A percentile compares a stretch with the other conserved stretches of the same genome.
phyloP scores from a whole-genome alignment of 2,888 invertebrate genomes.

The Halictus ligatus region DNA sequence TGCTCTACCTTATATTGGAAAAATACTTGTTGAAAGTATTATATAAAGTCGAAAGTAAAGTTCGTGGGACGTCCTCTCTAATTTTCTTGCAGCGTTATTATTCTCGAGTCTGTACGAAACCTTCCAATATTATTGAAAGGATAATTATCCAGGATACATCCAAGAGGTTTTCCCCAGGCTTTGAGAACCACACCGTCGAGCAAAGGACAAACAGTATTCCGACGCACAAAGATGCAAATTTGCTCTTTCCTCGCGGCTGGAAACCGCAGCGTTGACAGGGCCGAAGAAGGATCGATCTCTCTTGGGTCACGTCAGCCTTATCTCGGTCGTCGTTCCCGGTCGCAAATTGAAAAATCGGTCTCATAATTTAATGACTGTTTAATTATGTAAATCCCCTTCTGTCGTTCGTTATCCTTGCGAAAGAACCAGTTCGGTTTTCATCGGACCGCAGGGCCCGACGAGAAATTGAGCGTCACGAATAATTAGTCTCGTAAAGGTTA shows the following conservation, averaged over 20 bases:
- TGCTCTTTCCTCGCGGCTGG: neutral
- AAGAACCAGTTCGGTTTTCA: slow-evolving; percentile 50
- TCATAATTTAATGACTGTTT: slow-evolving; percentile 34
- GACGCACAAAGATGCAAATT: neutral
- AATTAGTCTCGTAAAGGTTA: slow-evolving; percentile 55
- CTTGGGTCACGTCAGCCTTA: neutral
- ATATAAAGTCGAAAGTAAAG: too few relatives aligned
- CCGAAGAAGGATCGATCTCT: neutral
- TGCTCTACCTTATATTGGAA: too few relatives aligned
- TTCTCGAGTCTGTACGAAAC: neutral
- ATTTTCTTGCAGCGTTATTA: neutral
- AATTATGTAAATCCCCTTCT: slow-evolving; percentile 31
- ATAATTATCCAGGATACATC: neutral
- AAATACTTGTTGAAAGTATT: too few relatives aligned
- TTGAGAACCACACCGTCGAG: neutral
- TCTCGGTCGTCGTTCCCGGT: neutral
- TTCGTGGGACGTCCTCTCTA: neutral
- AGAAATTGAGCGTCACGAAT: slow-evolving; percentile 41
- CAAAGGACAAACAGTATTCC: neutral
- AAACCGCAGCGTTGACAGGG: neutral
- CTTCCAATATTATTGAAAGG: neutral
- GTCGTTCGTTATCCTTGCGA: slow-evolving; percentile 37
- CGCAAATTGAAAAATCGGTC: slow-evolving; percentile 9
- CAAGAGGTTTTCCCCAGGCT: neutral
- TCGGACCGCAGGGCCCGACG: slow-evolving; percentile 18